Evolutionary conservation across 1,140 invertebrate species (phyloP), one percentile per base, ranked within the genome.

Genomic region (Tyrophagus putrescentiae): DNA sequence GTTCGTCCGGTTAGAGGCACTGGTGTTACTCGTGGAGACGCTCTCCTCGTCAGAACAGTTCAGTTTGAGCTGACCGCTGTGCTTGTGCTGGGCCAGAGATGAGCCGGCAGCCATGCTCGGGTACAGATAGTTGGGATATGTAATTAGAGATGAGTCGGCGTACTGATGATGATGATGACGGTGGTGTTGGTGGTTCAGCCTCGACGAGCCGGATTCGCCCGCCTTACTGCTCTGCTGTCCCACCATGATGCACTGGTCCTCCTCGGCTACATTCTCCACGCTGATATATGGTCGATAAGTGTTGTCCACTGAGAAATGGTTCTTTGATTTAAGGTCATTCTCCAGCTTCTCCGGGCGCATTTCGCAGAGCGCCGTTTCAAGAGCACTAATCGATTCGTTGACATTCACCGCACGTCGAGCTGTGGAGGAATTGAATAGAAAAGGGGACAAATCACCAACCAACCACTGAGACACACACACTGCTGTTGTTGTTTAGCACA

Each of bases 61-160:
- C 13, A 32, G 11, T 7, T 54, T 32, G 25, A 27, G 16, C n/a
- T 54, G 13, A 23, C 21, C n/a, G 11, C 27, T 34, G 11, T n/a
- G n/a, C n/a, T n/a, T n/a, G n/a, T n/a, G n/a, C n/a, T n/a, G n/a
- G n/a, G n/a, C n/a, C n/a, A n/a, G n/a, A n/a, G n/a, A n/a, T n/a
- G 13, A 34, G 52, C 11, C 25, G 25, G 25, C 39, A n/a, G 13
- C n/a, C 52, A 54, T 54, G 28, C 25, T 54, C 27, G 52, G 52
- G 27, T 27, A 54, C 13, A 54, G 27, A 54, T 54, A 54, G 27
- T 54, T 54, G 32, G n/a, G 52, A 54, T 54, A 54, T 54, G 52
- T 54, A 33, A 54, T 28, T 11, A 54, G 9, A 23, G 52, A 54
- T 16, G 52, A 54, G 25, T 54, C 52, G 9, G 28, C 13, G 27